phyloP scores from a whole-genome alignment of 2,888 invertebrate species.

The Malthinus seriepunctatus region DNA sequence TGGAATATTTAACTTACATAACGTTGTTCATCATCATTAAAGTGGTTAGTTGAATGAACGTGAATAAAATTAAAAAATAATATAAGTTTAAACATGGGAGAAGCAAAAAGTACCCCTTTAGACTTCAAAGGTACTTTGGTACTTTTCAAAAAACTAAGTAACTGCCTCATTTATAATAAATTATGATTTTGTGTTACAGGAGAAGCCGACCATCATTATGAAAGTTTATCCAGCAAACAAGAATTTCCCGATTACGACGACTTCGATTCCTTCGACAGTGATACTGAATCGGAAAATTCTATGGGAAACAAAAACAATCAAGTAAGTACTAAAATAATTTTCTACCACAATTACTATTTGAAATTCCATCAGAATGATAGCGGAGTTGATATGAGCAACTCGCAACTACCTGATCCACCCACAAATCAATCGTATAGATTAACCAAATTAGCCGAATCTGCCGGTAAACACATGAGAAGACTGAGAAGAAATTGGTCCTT shows the following conservation, averaged over 20 bases:
- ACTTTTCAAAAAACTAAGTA: too few species aligned
- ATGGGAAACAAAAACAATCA: constrained; percentile 29
- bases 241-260: constrained; percentile 58
- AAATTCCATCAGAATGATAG: constrained; percentile 51
- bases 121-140: too few species aligned
- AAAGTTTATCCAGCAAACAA: constrained; percentile 59
- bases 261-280: constrained; percentile 75
- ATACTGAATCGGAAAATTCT: constrained; percentile 62
- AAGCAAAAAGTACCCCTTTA: too few species aligned
- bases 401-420: constrained; percentile 66
- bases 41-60: background rate
- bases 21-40: background rate
- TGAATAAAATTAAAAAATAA: background rate
- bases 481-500: constrained; percentile 65
- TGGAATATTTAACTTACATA: background rate
- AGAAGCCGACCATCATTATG: constrained; percentile 73
- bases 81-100: too few species aligned
- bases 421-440: constrained; percentile 60
- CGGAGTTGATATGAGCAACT: constrained; percentile 58
- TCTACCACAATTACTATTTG: background rate
- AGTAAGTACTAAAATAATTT: constrained; percentile 14
- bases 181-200: constrained; percentile 55
- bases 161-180: too few species aligned
- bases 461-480: constrained; percentile 65
- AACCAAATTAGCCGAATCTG: constrained; percentile 66